Evolutionary conservation across 2,113 vertebrate genomes (phyloP).

Genomic region (Seriola rivoliana): DNA sequence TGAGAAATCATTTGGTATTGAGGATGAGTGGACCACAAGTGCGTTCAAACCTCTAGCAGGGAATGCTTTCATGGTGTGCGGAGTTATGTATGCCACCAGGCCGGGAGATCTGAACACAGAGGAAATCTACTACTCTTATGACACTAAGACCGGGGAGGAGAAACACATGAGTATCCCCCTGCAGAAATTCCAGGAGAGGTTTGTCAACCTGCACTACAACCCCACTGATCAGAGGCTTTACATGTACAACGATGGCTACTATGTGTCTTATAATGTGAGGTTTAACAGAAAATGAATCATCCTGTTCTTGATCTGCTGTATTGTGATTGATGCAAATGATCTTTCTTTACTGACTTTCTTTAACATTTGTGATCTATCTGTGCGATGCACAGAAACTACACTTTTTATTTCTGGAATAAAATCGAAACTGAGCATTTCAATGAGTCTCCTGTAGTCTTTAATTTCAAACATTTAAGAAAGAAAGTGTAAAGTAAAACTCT

Average conservation of each 20-base stretch:
- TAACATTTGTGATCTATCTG: background rate
- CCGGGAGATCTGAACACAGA: conserved; percentile 67
- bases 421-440: conserved; percentile 32
- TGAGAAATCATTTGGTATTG: conserved; percentile 59
- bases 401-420: conserved; percentile 7
- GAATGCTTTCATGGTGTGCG: conserved; percentile 82
- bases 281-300: conserved; percentile 40
- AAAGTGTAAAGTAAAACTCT: background rate
- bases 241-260: conserved; percentile 51
- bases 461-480: background rate
- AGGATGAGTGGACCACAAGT: conserved; percentile 72
- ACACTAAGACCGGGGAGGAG: conserved; percentile 70
- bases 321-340: conserved; percentile 27
- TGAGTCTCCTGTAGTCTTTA: background rate
- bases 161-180: conserved; percentile 63
- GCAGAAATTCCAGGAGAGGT: conserved; percentile 78
- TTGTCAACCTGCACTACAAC: conserved; percentile 82
- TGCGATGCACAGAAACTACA: background rate
- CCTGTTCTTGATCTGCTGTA: conserved; percentile 4
- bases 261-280: conserved; percentile 44
- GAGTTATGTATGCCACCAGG: conserved; percentile 76
- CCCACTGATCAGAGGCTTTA: conserved; percentile 83
- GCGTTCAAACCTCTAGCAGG: conserved; percentile 71
- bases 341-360: background rate
- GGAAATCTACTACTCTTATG: conserved; percentile 80